phyloP scores from a whole-genome alignment of 2,113 vertebrate genomes.

The Petaurus breviceps region DNA sequence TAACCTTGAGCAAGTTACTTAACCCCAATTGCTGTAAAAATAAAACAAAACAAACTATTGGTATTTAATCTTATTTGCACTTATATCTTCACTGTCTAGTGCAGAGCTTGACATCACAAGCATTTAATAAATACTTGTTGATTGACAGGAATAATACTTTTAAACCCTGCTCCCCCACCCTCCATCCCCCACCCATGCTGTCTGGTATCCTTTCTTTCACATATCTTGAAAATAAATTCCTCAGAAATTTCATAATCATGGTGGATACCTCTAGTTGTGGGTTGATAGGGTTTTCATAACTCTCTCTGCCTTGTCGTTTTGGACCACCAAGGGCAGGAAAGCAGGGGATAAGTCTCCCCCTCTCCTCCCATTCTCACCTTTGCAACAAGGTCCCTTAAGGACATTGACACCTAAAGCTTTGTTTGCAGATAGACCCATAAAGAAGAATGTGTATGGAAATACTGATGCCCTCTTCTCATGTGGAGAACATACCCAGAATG shows the following conservation, averaged over 20 bases:
- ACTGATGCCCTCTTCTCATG: background rate
- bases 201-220: background rate
- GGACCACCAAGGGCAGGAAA: background rate
- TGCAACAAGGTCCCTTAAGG: background rate
- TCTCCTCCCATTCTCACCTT: background rate
- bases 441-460: background rate
- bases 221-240: background rate
- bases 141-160: background rate
- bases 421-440: background rate
- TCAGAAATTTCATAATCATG: background rate
- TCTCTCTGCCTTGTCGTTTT: background rate
- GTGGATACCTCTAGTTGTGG: background rate
- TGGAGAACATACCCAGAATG: background rate
- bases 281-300: background rate
- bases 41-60: no score
- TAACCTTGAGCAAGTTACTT: no score
- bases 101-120: no score
- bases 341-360: background rate
- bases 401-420: no score
- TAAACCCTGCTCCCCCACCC: background rate
- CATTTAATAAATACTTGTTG: background rate
- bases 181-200: background rate
- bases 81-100: background rate
- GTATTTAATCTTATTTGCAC: background rate
- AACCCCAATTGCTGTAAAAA: no score